Base-by-base conservation (phyloP, 2,888 invertebrate genomes). In the Halictus ligatus region DNA sequence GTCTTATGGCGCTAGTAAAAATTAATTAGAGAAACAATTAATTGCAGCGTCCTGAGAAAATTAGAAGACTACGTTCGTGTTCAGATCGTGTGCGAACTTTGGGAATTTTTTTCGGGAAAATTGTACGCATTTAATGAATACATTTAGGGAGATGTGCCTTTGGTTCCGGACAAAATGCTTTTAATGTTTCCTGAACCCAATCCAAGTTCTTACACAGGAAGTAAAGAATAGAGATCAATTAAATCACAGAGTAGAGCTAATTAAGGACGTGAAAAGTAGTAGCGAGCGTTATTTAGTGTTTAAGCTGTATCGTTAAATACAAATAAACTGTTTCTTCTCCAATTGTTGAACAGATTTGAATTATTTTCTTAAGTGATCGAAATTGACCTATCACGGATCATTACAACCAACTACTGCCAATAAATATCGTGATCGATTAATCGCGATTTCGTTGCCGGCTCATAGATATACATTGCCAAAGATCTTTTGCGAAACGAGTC, bases 1-100 rank as follows among this genome's bases (percentile, higher is more conserved):
- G 80, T 93, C 95, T 77, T 93, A 95, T 29, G 93, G 93, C 15
- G 78, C 86, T 2, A 40, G 81, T 35, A 48, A n/a, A 29, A 12
- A 54, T 35, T 81, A 75, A 79, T 29, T 13, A 0, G 7, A 25
- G 2, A 7, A 29, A 1, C 15, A 29, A 15, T 64, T 15, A 21
- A 10, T 10, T 29, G 64, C 7, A 60, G 12, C 25, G 15, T 29
- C 2, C 29, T 29, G 25, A 29, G 25, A 29, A 64, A 64, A 7
- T 64, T 64, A 64, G 29, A 29, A 64, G 64, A 64, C 64, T 64
- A 29, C 64, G 64, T 64, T 29, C 64, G 8, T 54, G 10, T 46
- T 54, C 54, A 8, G 8, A 54, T 54, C 21, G 64, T 29, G 15
- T 29, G 13, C 29, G 64, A 29, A 29, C 64, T 64, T 64, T 64